A percentile compares a stretch with the other conserved stretches of the same genome.
These are phyloP conservation scores for Leucoma salicis DNA, from an alignment of 2,888 invertebrate species.

Conservation along the genomic window DNA sequence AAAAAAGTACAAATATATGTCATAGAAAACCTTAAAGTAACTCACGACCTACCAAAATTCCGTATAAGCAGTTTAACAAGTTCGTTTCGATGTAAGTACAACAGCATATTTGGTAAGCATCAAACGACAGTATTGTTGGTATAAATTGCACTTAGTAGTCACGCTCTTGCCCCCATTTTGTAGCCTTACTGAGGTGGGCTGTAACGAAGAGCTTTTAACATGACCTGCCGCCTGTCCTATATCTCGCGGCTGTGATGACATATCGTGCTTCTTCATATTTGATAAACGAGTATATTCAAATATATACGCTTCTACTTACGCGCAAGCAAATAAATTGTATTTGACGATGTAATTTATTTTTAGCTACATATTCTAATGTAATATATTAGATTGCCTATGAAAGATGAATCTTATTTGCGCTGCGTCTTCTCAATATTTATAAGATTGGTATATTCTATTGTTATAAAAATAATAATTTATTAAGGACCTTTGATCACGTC, in stretches of 20 bases:
- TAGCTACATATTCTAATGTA: conserved; percentile 2
- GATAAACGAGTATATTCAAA: conserved; percentile 24
- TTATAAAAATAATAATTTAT: too few relatives aligned
- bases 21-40: too few relatives aligned
- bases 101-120: conserved; percentile 15
- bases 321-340: conserved; percentile 17
- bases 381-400: too few relatives aligned
- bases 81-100: conserved; percentile 5
- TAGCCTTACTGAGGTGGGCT: conserved; percentile 45
- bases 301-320: conserved; percentile 10
- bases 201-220: conserved; percentile 70
- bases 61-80: too few relatives aligned
- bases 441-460: too few relatives aligned
- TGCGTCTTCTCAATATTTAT: too few relatives aligned
- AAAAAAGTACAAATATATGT: too few relatives aligned
- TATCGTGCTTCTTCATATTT: conserved; percentile 42
- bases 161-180: conserved; percentile 60
- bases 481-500: too few relatives aligned
- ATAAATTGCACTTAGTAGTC: conserved; percentile 36
- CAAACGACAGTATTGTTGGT: conserved; percentile 23
- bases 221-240: conserved; percentile 63
- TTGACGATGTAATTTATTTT: conserved; percentile 9
- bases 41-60: too few relatives aligned
- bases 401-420: too few relatives aligned
- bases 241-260: conserved; percentile 56